Evolutionary conservation across 1,140 invertebrate genomes (phyloP), one percentile per base, ranked within the genome.

Genomic region (Hyposmocoma kahamanoa): DNA sequence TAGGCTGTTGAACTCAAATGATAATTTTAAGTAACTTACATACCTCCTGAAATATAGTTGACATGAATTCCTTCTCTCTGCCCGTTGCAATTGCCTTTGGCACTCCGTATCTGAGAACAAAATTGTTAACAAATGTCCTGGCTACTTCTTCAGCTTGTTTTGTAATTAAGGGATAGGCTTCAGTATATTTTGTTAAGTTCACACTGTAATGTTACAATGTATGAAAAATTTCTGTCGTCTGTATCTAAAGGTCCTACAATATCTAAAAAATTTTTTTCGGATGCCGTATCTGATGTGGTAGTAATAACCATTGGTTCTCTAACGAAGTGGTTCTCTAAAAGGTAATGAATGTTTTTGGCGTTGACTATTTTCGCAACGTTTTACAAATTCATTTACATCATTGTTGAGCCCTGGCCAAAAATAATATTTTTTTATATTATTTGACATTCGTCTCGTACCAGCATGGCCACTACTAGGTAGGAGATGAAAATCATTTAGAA

Each of bases 201-300:
- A 19, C 53, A 55, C 22, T 56, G 53, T 26, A 55, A 20, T 38
- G 47, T 55, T 13, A 50, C 11, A 5, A 39, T 39, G 36, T 39
- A 39, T 3, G 36, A 39, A 39, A 5, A 39, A 39, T 39, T 39
- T 6, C 34, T 21, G 26, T 45, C 43, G 43, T 55, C 53, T 11
- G 17, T 44, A 15, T 49, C 47, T 46, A 55, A 34, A 9, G 47
- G 47, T n/a, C 34, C 53, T 6, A 50, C 47, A n/a, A 55, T 4
- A 42, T 56, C 53, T 43, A 56, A 48, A 47, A 30, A 47, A 30
- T 44, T 26, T 43, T 51, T 47, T 36, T 56, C 48, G 17, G 45
- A 48, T n/a, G 54, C 32, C 20, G 44, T 22, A 30, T 44, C 39
- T 3, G 54, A 38, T 5, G 48, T 56, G 5, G 38, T 56, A 3